These are phyloP conservation scores for Oryzias melastigma DNA, from an alignment of 2,113 vertebrate genomes.

Conservation along the genomic window DNA sequence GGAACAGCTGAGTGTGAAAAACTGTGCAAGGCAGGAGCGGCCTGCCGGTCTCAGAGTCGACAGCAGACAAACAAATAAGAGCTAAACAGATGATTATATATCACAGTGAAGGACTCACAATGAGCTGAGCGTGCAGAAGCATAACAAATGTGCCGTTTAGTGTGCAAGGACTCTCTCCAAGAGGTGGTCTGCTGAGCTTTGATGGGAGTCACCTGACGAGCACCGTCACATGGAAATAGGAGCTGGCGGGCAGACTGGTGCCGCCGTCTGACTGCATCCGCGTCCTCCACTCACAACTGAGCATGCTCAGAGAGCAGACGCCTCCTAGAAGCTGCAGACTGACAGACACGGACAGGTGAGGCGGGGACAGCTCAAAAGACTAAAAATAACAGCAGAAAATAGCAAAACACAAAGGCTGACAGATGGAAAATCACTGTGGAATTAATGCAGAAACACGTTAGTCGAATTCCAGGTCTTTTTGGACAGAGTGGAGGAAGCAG, in stretches of 20 bases:
- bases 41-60: slow-evolving; percentile 19
- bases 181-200: slow-evolving; percentile 51
- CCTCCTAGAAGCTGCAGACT: slow-evolving; percentile 18
- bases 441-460: slow-evolving; percentile 30
- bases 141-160: slow-evolving; percentile 26
- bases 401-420: slow-evolving; percentile 19
- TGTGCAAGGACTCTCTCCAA: slow-evolving; percentile 23
- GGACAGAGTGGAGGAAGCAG: background rate
- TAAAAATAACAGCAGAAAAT: slow-evolving; percentile 56
- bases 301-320: slow-evolving; percentile 27
- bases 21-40: slow-evolving; percentile 38
- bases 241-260: slow-evolving; percentile 27
- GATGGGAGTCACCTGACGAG: slow-evolving; percentile 53
- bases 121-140: slow-evolving; percentile 10
- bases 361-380: slow-evolving; percentile 35
- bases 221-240: slow-evolving; percentile 44
- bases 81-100: slow-evolving; percentile 23
- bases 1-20: slow-evolving; percentile 67
- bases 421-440: slow-evolving; percentile 16
- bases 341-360: slow-evolving; percentile 67
- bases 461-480: slow-evolving; percentile 4
- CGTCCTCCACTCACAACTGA: slow-evolving; percentile 33
- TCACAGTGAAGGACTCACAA: slow-evolving; percentile 5
- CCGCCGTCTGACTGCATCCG: slow-evolving; percentile 43
- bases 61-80: slow-evolving; percentile 19